These are phyloP conservation scores for Phoenicopterus ruber DNA, from an alignment of 2,113 vertebrate species.

Conservation along the genomic window DNA sequence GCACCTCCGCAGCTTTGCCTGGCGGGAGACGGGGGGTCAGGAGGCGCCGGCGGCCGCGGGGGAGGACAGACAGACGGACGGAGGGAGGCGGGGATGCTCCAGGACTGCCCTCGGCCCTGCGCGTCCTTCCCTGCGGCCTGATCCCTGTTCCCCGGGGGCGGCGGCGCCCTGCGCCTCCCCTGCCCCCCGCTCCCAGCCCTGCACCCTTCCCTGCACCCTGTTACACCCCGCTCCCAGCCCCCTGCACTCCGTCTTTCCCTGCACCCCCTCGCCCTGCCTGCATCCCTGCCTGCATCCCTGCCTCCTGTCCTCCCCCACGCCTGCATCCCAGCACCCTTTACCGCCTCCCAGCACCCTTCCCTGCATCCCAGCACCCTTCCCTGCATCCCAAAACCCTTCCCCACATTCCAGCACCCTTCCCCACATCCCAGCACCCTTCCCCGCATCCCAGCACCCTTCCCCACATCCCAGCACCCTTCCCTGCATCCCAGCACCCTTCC, in stretches of 20 bases:
- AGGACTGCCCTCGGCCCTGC: fast-evolving
- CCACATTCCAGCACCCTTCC: too few relatives aligned
- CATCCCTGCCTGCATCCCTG: background rate
- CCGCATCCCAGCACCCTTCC: too few relatives aligned
- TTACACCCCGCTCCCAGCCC: background rate
- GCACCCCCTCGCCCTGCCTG: background rate
- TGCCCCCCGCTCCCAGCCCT: fast-evolving
- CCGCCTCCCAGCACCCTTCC: background rate
- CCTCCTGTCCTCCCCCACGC: background rate
- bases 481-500: background rate
- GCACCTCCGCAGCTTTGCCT: conserved; percentile 83
- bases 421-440: too few relatives aligned
- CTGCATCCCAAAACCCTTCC: too few relatives aligned
- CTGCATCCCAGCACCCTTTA: background rate
- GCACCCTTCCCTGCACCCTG: background rate
- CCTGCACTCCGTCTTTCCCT: background rate
- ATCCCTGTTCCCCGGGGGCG: fast-evolving
- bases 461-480: too few relatives aligned
- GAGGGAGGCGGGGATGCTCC: background rate
- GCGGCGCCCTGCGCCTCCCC: fast-evolving
- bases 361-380: background rate
- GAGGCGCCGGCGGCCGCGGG: fast-evolving
- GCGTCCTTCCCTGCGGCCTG: fast-evolving
- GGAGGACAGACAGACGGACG: fast-evolving
- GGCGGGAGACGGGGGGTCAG: background rate